Conservation (phyloP, 2,797 vertebrate genomes). For the Cottoperca gobio region DNA sequence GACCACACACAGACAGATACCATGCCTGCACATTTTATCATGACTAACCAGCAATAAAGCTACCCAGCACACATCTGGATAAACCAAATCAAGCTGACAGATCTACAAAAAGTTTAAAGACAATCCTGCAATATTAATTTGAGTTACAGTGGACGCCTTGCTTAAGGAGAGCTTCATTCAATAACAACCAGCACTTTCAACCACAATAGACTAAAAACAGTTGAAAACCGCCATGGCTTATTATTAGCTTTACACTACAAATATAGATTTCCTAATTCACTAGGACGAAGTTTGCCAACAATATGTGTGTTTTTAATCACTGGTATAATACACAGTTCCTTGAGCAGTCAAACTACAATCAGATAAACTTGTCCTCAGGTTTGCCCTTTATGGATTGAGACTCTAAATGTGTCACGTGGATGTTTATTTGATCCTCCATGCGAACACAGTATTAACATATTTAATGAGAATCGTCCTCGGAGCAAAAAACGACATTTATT, state of each 20-base stretch:
- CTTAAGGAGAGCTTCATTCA: not conserved
- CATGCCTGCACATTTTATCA: not conserved
- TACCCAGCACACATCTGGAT: not conserved
- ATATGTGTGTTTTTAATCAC: conserved; percentile 1
- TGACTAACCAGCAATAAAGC: not conserved
- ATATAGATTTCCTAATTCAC: not conserved
- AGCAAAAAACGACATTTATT: conserved; percentile 31
- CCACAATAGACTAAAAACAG: not conserved
- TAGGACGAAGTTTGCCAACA: no score
- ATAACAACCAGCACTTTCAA: not conserved
- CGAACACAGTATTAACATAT: conserved; percentile 20
- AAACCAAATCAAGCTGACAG: not conserved
- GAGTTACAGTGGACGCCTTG: not conserved
- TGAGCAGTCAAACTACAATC: not conserved
- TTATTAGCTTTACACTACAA: not conserved
- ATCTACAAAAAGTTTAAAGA: conserved; percentile 9
- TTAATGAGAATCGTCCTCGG: conserved; percentile 24
- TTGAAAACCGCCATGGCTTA: not conserved
- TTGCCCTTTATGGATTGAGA: conserved; percentile 21
- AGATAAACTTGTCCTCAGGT: not conserved
- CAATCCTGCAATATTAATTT: not conserved
- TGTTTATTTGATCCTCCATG: conserved; percentile 29
- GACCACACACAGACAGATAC: conserved; percentile 15
- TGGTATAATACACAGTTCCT: not conserved
- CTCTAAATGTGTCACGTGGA: conserved; percentile 23